A percentile compares a stretch with the other conserved stretches of the same genome.
phyloP scores from a whole-genome alignment of 1,140 invertebrate genomes.

The Papilio helenus region DNA sequence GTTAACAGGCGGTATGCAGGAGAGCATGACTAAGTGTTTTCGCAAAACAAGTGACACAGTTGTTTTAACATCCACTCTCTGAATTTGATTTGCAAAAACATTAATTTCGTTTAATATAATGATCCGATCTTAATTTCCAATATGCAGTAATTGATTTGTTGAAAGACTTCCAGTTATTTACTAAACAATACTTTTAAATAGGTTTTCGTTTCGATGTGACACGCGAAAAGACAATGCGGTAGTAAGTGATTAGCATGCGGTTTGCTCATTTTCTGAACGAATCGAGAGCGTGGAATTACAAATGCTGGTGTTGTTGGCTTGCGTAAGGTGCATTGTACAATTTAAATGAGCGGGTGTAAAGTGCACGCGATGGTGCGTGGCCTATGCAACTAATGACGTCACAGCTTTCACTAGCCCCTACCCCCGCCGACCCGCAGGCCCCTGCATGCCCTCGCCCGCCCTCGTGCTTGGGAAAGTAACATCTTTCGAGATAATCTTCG shows the following conservation, averaged over 20 bases:
- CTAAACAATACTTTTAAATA: not conserved
- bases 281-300: conserved; percentile 38
- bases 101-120: too few species aligned
- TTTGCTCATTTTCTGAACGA: conserved; percentile 5
- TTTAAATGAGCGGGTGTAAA: conserved; percentile 48
- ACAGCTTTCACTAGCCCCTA: conserved; percentile 62
- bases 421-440: conserved; percentile 38
- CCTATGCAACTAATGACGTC: conserved; percentile 68
- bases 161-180: not conserved
- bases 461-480: conserved; percentile 59
- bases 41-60: not conserved
- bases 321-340: conserved; percentile 36
- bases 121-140: too few species aligned
- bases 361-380: conserved; percentile 57
- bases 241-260: conserved; percentile 25
- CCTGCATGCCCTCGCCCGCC: conserved; percentile 42
- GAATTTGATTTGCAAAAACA: too few species aligned
- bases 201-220: not conserved
- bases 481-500: conserved; percentile 51
- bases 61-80: not conserved
- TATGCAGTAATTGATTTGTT: too few species aligned
- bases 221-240: conserved; percentile 13
- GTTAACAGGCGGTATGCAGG: not conserved
- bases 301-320: conserved; percentile 17
- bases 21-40: not conserved